Conservation (phyloP, 2,113 vertebrate genomes). For the Chascanopsetta lugubris region DNA sequence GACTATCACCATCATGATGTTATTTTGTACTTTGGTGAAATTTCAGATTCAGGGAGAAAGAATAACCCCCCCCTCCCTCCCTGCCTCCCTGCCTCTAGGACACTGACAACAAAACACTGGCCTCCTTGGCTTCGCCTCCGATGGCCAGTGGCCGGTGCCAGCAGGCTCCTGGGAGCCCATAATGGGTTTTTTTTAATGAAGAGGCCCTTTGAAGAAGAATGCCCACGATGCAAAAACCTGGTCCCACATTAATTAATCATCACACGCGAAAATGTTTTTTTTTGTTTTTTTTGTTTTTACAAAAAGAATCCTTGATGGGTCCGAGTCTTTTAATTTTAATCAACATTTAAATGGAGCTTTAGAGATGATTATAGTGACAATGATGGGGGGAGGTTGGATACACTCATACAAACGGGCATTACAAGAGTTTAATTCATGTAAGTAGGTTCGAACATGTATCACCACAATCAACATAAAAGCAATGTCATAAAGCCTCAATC, state of each 20-base stretch:
- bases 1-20: too few species aligned
- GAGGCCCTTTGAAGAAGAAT: conserved; percentile 65
- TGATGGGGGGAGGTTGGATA: conserved; percentile 13
- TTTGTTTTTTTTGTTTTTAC: conserved; percentile 44
- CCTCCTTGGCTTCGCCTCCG: conserved; percentile 27
- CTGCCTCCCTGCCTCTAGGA: background rate
- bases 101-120: conserved; percentile 28
- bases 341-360: conserved; percentile 51
- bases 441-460: conserved; percentile 59
- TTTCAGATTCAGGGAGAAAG: background rate
- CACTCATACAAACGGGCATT: conserved; percentile 52
- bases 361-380: conserved; percentile 55
- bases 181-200: conserved; percentile 67
- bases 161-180: conserved; percentile 35
- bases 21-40: conserved; percentile 23
- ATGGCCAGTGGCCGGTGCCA: conserved; percentile 46
- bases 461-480: conserved; percentile 79
- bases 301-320: conserved; percentile 61
- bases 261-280: conserved; percentile 42
- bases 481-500: conserved; percentile 56
- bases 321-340: conserved; percentile 57
- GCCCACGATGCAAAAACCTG: conserved; percentile 53
- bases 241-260: conserved; percentile 65
- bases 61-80: background rate
- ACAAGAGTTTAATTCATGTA: conserved; percentile 63